Conservation (phyloP, 2,113 vertebrate genomes). For the Psittacus erithacus region DNA sequence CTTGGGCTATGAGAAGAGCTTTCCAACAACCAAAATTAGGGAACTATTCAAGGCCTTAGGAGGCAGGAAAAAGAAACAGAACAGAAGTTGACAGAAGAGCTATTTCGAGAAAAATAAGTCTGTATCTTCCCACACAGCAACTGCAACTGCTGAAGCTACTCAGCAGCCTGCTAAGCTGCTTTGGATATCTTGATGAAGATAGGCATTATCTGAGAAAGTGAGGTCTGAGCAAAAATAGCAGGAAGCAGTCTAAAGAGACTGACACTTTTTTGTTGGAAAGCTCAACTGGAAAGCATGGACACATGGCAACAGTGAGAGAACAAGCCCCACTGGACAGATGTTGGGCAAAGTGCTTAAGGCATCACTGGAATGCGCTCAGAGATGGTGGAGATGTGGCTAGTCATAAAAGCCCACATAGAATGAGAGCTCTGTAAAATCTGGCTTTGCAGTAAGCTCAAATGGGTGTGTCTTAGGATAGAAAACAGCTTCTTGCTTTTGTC, state of each 20-base stretch:
- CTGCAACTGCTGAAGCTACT: background rate
- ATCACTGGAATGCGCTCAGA: background rate
- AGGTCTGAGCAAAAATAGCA: constrained; percentile 13
- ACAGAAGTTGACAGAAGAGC: background rate
- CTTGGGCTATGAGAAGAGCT: background rate
- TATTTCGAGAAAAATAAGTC: background rate
- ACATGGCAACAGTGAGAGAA: background rate
- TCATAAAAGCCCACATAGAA: background rate
- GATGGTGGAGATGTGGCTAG: background rate
- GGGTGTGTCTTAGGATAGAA: background rate
- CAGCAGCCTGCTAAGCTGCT: background rate
- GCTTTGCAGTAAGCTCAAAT: background rate
- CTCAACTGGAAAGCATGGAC: background rate
- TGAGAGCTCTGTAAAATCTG: background rate
- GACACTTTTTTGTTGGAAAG: background rate
- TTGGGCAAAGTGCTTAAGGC: background rate
- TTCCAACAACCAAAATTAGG: background rate
- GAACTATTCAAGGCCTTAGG: background rate
- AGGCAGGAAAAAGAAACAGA: background rate
- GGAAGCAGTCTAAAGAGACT: background rate
- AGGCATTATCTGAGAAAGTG: background rate
- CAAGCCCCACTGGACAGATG: background rate
- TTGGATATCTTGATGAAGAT: background rate
- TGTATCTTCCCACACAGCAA: background rate
- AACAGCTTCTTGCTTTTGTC: background rate